These are phyloP conservation scores for Cerceris rybyensis DNA, from an alignment of 2,888 invertebrate species.

Conservation along the genomic window DNA sequence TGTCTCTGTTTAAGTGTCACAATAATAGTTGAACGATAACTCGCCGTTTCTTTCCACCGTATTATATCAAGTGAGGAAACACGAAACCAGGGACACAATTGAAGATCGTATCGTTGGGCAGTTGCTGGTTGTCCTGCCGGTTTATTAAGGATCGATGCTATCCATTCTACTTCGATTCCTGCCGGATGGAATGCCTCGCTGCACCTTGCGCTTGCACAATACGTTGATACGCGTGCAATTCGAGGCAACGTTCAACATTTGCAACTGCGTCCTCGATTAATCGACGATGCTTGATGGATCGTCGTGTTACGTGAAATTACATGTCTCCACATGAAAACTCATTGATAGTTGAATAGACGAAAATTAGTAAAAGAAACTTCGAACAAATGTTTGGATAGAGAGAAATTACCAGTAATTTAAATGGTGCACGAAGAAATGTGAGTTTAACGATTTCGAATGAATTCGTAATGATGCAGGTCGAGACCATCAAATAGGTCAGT, in stretches of 20 bases:
- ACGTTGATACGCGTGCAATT: constrained; percentile 17
- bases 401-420: no score
- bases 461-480: no score
- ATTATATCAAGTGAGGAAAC: not conserved
- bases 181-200: constrained; percentile 31
- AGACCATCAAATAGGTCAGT: no score
- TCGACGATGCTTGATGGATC: constrained; percentile 51
- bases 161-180: constrained; percentile 51
- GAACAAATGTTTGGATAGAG: no score
- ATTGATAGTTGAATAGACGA: constrained; percentile 39
- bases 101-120: not conserved
- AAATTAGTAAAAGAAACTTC: not conserved
- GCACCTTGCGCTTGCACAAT: constrained; percentile 31
- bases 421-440: no score
- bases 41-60: not conserved
- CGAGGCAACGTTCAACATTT: not conserved
- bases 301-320: constrained; percentile 23
- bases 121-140: constrained; percentile 6
- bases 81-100: not conserved
- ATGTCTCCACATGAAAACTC: constrained; percentile 23
- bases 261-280: constrained; percentile 49
- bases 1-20: no score
- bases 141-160: constrained; percentile 50
- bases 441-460: no score
- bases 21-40: not conserved